Evolutionary conservation across 2,113 vertebrate species (phyloP), one percentile per base, ranked within the genome.

Genomic region (Pelobates fuscus): DNA sequence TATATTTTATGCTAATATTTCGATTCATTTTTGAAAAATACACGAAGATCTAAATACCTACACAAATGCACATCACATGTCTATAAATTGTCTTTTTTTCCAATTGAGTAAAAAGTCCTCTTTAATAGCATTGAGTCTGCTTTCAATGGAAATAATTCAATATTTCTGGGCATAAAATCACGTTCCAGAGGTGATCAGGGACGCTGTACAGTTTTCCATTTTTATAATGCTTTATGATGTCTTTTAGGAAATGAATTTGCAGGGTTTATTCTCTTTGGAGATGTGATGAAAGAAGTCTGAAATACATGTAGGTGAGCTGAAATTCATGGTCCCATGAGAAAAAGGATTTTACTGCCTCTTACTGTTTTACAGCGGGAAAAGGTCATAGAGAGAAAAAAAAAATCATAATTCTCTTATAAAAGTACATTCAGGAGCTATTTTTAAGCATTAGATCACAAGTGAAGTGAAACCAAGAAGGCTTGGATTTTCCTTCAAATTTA

Each of bases 301-400:
- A 74, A 67, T 58, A 75, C 60, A 67, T 75, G 63, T 75, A 75
- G 54, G 54, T 75, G 71, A 67, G 59, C 5, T 59, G 32, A 67
- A 44, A 17, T 32, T 46, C 24, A 59, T 49, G 67, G 32, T 75
- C 71, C 71, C 71, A 26, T 75, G 71, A 52, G 71, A 61, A 3
- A 11, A n/a, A 46, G 8, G 52, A 75, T 61, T 76, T 72, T 68
- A 43, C 57, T 61, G 73, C 67, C 52, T 76, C 57, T 76, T 61
- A 49, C 37, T 23, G 41, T 76, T 76, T 76, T 76, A 75, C 57
- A 76, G 73, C 24, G 32, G 68, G 65, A 49, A 76, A 76, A 76
- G 73, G 73, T 76, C 73, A 76, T 23, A 30, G 55, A 60, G 37
- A 14, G 67, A 60, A 49, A 67, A 68, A 67, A 68, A 75, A 68